Percentiles rank a stretch among this genome's conserved stretches.
phyloP scores from a whole-genome alignment of 2,888 invertebrate species.

The Gymnocheta viridis region DNA sequence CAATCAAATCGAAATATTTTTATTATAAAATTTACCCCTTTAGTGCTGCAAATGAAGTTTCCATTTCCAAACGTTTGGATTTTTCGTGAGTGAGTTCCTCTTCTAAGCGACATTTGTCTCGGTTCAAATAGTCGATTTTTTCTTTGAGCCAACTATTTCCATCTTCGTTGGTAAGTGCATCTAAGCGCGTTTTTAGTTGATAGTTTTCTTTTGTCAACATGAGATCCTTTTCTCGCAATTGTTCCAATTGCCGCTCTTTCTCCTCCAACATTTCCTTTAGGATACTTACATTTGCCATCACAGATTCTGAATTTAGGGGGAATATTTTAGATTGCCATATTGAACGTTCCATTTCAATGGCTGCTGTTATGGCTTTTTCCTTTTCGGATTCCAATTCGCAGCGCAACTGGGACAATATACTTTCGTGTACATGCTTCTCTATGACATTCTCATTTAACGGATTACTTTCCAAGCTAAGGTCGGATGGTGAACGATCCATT shows the following conservation, averaged over 20 bases:
- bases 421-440: constrained; percentile 83
- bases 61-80: constrained; percentile 82
- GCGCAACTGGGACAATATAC: constrained; percentile 86
- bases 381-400: constrained; percentile 84
- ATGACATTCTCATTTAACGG: constrained; percentile 64
- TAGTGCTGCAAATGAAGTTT: constrained; percentile 83
- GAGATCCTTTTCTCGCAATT: constrained; percentile 85
- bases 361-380: constrained; percentile 83
- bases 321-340: constrained; percentile 80
- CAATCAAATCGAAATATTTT: constrained; percentile 72
- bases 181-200: constrained; percentile 87
- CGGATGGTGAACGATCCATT: constrained; percentile 90
- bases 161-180: constrained; percentile 86
- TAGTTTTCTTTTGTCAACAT: constrained; percentile 85
- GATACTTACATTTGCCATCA: constrained; percentile 85
- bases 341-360: constrained; percentile 83
- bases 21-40: constrained; percentile 79
- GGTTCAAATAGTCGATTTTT: constrained; percentile 83
- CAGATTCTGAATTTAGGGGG: constrained; percentile 78
- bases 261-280: constrained; percentile 86
- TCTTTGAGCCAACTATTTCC: constrained; percentile 83
- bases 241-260: constrained; percentile 88
- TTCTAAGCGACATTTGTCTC: constrained; percentile 82
- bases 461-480: constrained; percentile 87
- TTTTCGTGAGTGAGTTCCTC: constrained; percentile 80